Percentiles rank a stretch among this genome's conserved stretches.
Conservation (phyloP, 2,888 invertebrate genomes). For the Eupithecia insigniata region DNA sequence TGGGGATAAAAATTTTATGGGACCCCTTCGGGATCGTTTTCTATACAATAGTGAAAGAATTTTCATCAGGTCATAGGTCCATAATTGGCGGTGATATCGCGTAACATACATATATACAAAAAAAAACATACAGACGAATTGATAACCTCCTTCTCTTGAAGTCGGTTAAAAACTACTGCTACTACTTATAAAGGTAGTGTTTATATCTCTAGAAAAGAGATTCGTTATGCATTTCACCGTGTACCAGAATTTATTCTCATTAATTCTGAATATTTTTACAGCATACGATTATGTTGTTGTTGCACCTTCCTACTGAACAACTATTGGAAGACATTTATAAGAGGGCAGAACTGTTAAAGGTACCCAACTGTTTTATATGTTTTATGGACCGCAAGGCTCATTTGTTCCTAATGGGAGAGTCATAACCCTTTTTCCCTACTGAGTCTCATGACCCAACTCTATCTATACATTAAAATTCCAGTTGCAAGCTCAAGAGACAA, state of each 20-base stretch:
- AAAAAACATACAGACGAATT: too few species aligned
- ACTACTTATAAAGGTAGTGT: background rate
- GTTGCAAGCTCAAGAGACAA: background rate
- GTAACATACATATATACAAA: too few species aligned
- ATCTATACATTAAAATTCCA: background rate
- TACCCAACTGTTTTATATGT: background rate
- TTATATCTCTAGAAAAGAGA: background rate
- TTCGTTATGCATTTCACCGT: background rate
- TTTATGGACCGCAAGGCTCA: background rate
- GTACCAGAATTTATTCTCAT: constrained; percentile 23
- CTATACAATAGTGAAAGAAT: too few species aligned
- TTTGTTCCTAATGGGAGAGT: background rate
- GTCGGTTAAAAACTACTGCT: too few species aligned
- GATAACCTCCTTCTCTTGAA: too few species aligned
- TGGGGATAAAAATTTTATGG: too few species aligned
- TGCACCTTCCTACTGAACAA: background rate
- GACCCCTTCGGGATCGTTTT: too few species aligned
- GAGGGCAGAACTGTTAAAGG: background rate
- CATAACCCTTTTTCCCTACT: background rate
- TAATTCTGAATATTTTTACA: constrained; percentile 28
- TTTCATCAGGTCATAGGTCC: too few species aligned
- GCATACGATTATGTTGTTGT: constrained; percentile 3
- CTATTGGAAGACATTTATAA: background rate
- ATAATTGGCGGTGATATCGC: too few species aligned
- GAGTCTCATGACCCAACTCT: background rate